Base-by-base conservation (phyloP, 1,140 invertebrate genomes). In the Hypsibius dujardini region DNA sequence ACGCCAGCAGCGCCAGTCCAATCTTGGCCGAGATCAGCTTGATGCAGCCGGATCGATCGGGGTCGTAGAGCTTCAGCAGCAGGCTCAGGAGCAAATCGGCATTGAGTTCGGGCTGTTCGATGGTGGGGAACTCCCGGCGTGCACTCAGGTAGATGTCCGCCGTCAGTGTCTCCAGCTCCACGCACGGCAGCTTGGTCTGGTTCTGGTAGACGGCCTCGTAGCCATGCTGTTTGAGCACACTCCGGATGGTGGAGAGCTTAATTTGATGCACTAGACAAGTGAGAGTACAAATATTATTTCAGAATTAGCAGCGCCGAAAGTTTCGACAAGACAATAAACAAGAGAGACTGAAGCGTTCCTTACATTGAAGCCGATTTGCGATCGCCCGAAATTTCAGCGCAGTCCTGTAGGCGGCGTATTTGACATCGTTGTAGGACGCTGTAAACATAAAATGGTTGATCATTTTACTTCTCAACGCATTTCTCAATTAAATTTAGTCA, bases 111-210 rank as follows among this genome's bases (percentile, higher is more conserved):
- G 85, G 80, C 75, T 85, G 82, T 50, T 82, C 81, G 71, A 79
- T 79, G 69, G 74, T 72, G 28, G 74, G 70, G n/a, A 73, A 59
- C 75, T 83, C 82, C 74, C 85, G 85, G 72, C 84, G 82, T 1
- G 84, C 81, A 46, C 83, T 82, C 79, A 84, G 84, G 74, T 84
- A 86, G 69, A 87, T 84, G 74, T 86, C 84, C 15, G 81, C 82
- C 14, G 87, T 75, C 28, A 87, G 80, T 56, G 82, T 81, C 74
- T 85, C 83, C 56, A 87, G 75, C 74, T 86, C 84, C 62, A 79
- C 80, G 67, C 81, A 82, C 73, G 84, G 82, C 50, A 86, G 75
- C 47, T 79, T 79, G 12, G 85, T 75, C 71, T 81, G 82, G 74
- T 81, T 82, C 75, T 85, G 84, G 40, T 67, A 67, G 12, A 84